Conservation (phyloP, 2,113 vertebrate species). For the Cairina moschata region DNA sequence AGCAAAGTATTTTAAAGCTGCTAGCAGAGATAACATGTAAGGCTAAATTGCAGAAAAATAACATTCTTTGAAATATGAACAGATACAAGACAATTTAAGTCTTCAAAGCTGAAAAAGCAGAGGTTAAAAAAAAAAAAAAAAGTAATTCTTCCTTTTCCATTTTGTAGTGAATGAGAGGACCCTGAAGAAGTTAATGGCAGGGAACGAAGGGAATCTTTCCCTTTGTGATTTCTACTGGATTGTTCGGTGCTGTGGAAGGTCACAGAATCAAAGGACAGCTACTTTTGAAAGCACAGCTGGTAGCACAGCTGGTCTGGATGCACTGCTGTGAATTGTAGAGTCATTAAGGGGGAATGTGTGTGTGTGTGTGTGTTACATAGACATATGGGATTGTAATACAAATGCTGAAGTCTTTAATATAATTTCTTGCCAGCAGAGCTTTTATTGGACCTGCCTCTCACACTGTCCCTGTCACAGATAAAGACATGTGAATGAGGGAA, state of each 20-base stretch:
- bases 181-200: not conserved
- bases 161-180: not conserved
- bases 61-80: not conserved
- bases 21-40: not conserved
- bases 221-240: not conserved
- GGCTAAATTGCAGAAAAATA: not conserved
- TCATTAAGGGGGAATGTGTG: not conserved
- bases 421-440: not conserved
- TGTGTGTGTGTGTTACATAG: not conserved
- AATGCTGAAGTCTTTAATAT: not conserved
- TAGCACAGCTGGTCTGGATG: not conserved
- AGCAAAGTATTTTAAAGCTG: not conserved
- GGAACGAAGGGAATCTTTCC: not conserved
- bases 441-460: not conserved
- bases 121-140: constrained; percentile 2
- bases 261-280: not conserved
- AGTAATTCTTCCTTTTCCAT: not conserved
- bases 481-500: not conserved
- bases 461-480: not conserved
- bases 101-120: not conserved
- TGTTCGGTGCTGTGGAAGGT: not conserved
- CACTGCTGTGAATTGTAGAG: not conserved
- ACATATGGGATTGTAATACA: not conserved
- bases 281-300: not conserved
- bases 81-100: not conserved